These are phyloP conservation scores for Tyto alba DNA, from an alignment of 2,113 vertebrate species.

Conservation along the genomic window DNA sequence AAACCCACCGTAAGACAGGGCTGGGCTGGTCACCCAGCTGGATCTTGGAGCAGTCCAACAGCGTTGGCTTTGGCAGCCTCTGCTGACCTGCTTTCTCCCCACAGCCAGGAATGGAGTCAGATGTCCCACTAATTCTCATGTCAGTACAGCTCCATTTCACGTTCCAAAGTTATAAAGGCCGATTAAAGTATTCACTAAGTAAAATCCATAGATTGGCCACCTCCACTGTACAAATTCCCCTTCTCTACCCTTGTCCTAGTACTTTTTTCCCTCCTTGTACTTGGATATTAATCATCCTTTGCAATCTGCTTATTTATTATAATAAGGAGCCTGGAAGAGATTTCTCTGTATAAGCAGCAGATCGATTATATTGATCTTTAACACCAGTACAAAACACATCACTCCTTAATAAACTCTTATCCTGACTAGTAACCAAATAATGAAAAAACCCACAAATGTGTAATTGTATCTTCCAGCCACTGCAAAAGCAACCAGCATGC, in stretches of 20 bases:
- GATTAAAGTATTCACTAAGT: neutral
- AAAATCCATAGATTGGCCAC: neutral
- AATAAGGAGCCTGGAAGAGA: neutral
- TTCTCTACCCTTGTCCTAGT: neutral
- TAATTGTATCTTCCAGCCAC: neutral
- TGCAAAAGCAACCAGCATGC: neutral
- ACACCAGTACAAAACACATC: neutral
- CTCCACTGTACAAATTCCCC: neutral
- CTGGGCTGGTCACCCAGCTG: neutral
- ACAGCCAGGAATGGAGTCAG: neutral
- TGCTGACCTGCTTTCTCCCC: neutral
- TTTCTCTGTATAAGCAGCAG: neutral
- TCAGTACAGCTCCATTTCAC: neutral
- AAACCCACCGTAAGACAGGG: neutral
- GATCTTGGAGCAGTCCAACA: neutral
- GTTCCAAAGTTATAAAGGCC: neutral
- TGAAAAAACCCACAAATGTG: neutral
- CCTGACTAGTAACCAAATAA: neutral
- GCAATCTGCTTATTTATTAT: neutral
- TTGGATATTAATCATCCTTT: neutral
- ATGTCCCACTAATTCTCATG: neutral
- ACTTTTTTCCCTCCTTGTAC: neutral
- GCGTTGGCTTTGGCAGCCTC: neutral
- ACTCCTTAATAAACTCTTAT: neutral
- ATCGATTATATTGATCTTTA: neutral